A percentile compares a stretch with the other conserved stretches of the same genome.
Evolutionary conservation across 2,797 vertebrate genomes (phyloP).

Genomic region (Parambassis ranga): DNA sequence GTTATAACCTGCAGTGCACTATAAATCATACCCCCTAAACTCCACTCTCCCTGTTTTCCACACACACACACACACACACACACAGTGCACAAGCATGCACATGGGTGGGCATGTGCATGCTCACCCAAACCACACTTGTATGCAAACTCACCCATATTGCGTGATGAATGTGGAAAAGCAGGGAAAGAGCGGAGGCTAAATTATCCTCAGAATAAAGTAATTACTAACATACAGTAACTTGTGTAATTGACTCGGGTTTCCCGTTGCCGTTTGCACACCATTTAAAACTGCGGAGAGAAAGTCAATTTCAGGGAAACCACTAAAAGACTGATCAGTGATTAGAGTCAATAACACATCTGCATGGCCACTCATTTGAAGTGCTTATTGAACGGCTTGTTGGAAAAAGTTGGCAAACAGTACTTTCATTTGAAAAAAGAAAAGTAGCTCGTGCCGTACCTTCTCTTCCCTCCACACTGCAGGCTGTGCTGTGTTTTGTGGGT

Average conservation of each 20-base stretch:
- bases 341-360: slow-evolving; percentile 64
- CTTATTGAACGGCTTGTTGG: slow-evolving; percentile 63
- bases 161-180: neutral
- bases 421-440: slow-evolving; percentile 50
- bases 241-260: slow-evolving; percentile 42
- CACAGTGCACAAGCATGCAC: slow-evolving; percentile 10
- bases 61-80: slow-evolving; percentile 23
- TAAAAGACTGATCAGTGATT: slow-evolving; percentile 66
- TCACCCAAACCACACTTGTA: slow-evolving; percentile 6
- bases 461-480: slow-evolving; percentile 2
- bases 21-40: slow-evolving; percentile 68
- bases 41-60: slow-evolving; percentile 25
- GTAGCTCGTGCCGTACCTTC: neutral
- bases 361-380: slow-evolving; percentile 57
- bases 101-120: slow-evolving; percentile 19
- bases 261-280: slow-evolving; percentile 40
- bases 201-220: slow-evolving; percentile 41
- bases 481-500: slow-evolving; percentile 48
- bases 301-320: slow-evolving; percentile 56
- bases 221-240: slow-evolving; percentile 51
- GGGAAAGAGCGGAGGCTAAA: slow-evolving; percentile 1
- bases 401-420: slow-evolving; percentile 56
- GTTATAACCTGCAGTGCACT: slow-evolving; percentile 68
- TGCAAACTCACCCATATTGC: neutral
- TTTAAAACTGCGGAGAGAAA: slow-evolving; percentile 46